Evolutionary conservation across 1,140 invertebrate species (phyloP), one percentile per base, ranked within the genome.

Genomic region (Microplitis mediator): DNA sequence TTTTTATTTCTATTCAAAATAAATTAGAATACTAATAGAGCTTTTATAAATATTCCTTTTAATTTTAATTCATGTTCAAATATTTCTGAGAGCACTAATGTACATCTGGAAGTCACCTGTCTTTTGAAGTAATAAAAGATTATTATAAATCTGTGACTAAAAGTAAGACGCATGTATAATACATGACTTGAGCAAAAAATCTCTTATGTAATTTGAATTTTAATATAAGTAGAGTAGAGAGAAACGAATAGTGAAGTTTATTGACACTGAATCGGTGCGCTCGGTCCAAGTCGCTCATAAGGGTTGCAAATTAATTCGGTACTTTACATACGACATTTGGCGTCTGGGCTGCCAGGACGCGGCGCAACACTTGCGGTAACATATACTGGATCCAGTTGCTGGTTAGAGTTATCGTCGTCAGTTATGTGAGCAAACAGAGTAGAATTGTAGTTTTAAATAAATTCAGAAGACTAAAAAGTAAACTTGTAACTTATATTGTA

Each of bases 261-360:
- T 31, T 54, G 50, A 34, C 32, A 3, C 31, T 45, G 23, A 51
- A 9, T 23, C 13, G 45, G 64, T 45, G 31, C 45, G 32, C 36
- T 11, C 16, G 65, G 31, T 66, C 51, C 0, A 16, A 23, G 23
- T 11, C 36, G 36, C 74, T 76, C 74, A 76, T 73, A 75, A 72
- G 76, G 71, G 68, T 76, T 76, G 77, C 76, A 78, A 80, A 80
- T 79, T 78, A 45, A 58, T 75, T 71, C 65, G 71, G 63, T 77
- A 66, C 63, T 76, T 77, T 76, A 72, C 71, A 76, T 77, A 75
- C 65, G 68, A 71, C 74, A 65, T 68, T 77, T 68, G 71, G 52
- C 35, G 23, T 34, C 23, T 16, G 36, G 39, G 64, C 34, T 34
- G 35, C 32, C 14, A n/a, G 67, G 68, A 71, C 69, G 9, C 50